phyloP scores from a whole-genome alignment of 2,797 vertebrate species.

The Morus bassanus region DNA sequence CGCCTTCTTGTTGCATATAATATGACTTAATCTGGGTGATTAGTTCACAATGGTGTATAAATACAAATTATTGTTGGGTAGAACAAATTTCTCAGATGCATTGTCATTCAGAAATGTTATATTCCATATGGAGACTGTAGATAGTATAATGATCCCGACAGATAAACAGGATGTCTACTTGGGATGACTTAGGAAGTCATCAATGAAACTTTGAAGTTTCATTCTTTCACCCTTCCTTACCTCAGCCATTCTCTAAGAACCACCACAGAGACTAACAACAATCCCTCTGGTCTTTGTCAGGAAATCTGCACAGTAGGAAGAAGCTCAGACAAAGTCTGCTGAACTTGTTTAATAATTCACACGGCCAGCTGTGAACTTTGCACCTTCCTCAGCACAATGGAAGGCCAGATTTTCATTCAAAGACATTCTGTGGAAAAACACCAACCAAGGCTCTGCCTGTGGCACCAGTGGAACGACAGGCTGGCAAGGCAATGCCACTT shows the following conservation, averaged over 20 bases:
- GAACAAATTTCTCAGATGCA: background rate
- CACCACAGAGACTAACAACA: background rate
- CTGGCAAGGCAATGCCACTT: background rate
- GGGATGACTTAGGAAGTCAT: background rate
- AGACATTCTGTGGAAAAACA: background rate
- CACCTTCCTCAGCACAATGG: background rate
- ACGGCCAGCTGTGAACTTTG: fast-evolving
- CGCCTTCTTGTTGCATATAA: background rate
- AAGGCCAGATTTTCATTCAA: background rate
- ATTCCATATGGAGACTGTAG: background rate
- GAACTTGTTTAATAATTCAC: background rate
- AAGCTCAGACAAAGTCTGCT: background rate
- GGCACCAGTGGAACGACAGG: background rate
- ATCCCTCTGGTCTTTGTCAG: background rate
- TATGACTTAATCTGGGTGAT: background rate
- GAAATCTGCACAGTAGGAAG: background rate
- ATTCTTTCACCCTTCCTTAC: background rate
- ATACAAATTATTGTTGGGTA: background rate
- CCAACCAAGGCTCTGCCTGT: background rate
- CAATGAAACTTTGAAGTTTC: background rate
- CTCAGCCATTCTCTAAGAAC: background rate
- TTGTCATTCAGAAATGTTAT: background rate
- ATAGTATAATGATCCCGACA: background rate
- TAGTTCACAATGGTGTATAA: background rate
- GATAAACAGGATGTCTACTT: background rate